Evolutionary conservation across 2,113 vertebrate genomes (phyloP).

Genomic region (Antechinus stuartii): DNA sequence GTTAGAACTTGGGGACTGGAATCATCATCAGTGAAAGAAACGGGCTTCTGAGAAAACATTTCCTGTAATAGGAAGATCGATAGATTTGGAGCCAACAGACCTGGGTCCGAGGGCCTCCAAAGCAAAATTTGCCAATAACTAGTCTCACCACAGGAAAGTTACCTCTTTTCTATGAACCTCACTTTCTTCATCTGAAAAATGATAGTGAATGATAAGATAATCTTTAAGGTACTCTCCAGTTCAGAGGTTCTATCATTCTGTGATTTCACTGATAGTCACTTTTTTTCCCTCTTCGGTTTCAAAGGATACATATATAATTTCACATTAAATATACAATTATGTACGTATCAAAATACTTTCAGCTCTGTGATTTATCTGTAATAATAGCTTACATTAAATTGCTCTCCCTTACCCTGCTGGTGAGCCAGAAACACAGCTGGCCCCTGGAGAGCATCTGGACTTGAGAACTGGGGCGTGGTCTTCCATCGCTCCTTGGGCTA

Average conservation of each 20-base stretch:
- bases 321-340: neutral
- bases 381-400: neutral
- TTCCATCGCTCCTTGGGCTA: neutral
- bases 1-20: neutral
- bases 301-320: neutral
- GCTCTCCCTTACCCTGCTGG: neutral
- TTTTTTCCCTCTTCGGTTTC: neutral
- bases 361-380: constrained; percentile 8
- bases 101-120: neutral
- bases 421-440: neutral
- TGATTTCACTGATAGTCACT: neutral
- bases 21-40: neutral
- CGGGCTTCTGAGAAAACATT: neutral
- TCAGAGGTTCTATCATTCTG: neutral
- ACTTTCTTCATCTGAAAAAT: constrained; percentile 19
- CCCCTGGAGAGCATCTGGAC: neutral
- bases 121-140: neutral
- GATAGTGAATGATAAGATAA: neutral
- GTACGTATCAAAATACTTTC: neutral
- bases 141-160: neutral
- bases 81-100: accelerated
- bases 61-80: neutral
- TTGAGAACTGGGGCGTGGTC: neutral
- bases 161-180: neutral
- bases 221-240: neutral